Base-by-base conservation (phyloP, 2,113 vertebrate genomes). In the Centropristis striata region DNA sequence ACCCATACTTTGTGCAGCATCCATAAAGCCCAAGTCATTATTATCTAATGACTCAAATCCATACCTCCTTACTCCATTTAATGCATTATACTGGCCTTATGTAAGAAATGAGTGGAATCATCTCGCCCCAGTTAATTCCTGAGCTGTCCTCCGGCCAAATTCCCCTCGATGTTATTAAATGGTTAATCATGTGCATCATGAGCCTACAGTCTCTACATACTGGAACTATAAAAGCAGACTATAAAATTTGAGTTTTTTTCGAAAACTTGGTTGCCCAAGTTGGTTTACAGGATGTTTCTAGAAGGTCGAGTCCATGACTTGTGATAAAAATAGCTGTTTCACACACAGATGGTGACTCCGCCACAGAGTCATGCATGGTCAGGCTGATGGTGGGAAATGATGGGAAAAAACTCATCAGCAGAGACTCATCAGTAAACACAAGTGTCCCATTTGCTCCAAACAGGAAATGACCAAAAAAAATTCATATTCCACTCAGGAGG, bases 401-500 rank as follows among this genome's bases (percentile, higher is more conserved):
- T 78, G 86, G 86, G 84, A 89, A 87, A 85, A 80, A 16, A 76
- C 47, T 78, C 82, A 84, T 87, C 83, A 87, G 69, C 73, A 72
- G 61, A 67, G 64, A 72, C 57, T 74, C 71, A 58, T 81, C 84
- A 67, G 84, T 89, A 90, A 90, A 91, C 85, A 86, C 51, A 25
- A 75, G 41, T 3, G 53, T 28, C 51, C 63, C 8, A 46, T 79
- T 81, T 74, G 39, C 41, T 66, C 59, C 73, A 82, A 86, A 90
- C 88, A 93, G 90, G 90, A 93, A 90, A 80, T 77, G 78, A 70
- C 74, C 78, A 47, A 53, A 44, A 2, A 67, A 23, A 39, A 49
- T 16, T 41, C 12, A 7, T 14, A 51, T 49, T 84, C 44, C 72
- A 75, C 59, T 61, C 28, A 27, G 25, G 46, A 59, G 21, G 54